Base-by-base conservation (phyloP, 2,888 invertebrate species). In the Drosophila anomalata region DNA sequence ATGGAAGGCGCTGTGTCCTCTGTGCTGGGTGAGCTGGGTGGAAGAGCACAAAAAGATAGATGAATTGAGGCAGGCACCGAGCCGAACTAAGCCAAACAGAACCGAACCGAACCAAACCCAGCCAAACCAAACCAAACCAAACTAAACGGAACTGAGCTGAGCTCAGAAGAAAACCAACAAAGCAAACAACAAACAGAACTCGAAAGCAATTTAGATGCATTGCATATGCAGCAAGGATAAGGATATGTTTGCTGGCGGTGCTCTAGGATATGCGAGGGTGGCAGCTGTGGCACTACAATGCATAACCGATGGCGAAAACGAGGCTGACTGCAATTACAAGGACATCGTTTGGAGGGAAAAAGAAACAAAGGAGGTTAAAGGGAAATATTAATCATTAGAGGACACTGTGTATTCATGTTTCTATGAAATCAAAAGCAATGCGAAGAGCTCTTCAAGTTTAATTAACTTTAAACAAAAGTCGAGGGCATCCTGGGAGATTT, bases 191-290 rank as follows among this genome's bases (percentile, higher is more conserved):
- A 77, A 85, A 83, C 84, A 83, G 36, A 65, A 78, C 88, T 84
- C 76, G 78, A 83, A 88, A 88, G 87, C 83, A 87, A 83, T 88
- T 88, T 88, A 75, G 81, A 68, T 71, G 70, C 61, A 66, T 53
- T 69, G 56, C 48, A 74, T 26, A 51, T 42, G 22, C 29, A 48
- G 53, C 14, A 51, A 36, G 66, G 50, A 67, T 62, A 48, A 55
- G 66, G 67, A 67, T 66, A 55, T 65, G 55, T 12, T 17, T 36
- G 26, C 31, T 17, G 52, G 31, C 17, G 17, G 36, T 36, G n/a
- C 33, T 12, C 29, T 12, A 41, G 29, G 36, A 61, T 17, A 17
- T 17, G n/a, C 6, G 53, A 17, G 20, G 33, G 52, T 33, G 50
- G 42, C 17, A 17, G 1, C 17, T 17, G 17, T 7, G 17, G 12